Base-by-base conservation (phyloP, 2,797 vertebrate species). In the Buceros bicornis region DNA sequence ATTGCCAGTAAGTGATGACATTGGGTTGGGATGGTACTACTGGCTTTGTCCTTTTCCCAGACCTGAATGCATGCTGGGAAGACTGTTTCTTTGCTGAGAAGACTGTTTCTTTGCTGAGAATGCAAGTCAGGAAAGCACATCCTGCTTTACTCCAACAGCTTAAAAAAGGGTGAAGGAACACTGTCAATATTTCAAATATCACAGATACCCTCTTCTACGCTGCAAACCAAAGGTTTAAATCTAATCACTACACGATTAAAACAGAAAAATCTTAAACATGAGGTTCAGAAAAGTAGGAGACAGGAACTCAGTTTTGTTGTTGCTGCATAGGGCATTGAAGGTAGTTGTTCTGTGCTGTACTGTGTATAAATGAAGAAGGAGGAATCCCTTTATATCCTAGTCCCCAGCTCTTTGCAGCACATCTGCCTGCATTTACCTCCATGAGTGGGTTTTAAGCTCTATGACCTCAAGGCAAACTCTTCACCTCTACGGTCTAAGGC, bases 31-130 rank as follows among this genome's bases (percentile, higher is more conserved):
- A 88, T 93, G 65, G 25, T 67, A 14, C 57, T 91, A 28, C 65
- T 94, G 85, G 20, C 22, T 87, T 65, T 90, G 85, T 72, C 53
- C 51, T 84, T 90, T 88, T 90, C 77, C 66, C 69, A 95, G 80
- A 83, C 73, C 21, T 54, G 20, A 78, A 62, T 54, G 31, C n/a
- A 54, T 69, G 16, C 37, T 88, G 65, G 51, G 77, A 83, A 91
- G 83, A 13, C 17, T 78, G 29, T n/a, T 78, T 60, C 50, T 82
- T 85, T 76, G 4, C 62, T 67, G 33, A 65, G 62, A 72, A 25
- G 33, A 33, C 33, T 33, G 33, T n/a, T 78, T 60, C 50, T 82
- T 85, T 76, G 4, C 62, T 67, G 33, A 65, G 62, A 72, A 25
- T 33, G 33, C 33, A 33, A 50, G 17, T 70, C 64, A 65, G 33